Conservation (phyloP, 2,113 vertebrate species). For the Eretmochelys imbricata region DNA sequence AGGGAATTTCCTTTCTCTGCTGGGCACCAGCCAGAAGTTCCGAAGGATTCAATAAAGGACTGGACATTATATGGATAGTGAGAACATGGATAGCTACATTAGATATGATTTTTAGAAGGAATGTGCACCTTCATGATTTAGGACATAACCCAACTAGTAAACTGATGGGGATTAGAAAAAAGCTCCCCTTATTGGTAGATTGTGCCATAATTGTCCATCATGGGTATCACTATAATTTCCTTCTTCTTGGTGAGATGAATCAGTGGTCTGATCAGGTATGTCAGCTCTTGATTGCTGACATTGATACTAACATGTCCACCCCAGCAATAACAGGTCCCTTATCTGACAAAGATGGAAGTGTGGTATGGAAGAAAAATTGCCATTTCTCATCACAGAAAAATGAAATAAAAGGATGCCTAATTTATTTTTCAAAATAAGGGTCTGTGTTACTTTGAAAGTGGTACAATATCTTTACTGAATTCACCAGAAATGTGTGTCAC, state of each 20-base stretch:
- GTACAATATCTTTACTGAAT: background rate
- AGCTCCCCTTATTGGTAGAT: background rate
- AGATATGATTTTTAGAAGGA: background rate
- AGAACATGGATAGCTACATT: background rate
- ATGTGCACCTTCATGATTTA: background rate
- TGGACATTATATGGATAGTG: background rate
- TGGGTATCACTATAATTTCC: background rate
- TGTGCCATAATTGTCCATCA: background rate
- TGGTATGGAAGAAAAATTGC: background rate
- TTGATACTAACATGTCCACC: background rate
- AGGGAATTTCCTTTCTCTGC: background rate
- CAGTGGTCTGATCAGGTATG: too few relatives aligned
- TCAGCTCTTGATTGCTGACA: background rate
- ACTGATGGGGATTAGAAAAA: background rate
- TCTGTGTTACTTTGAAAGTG: background rate
- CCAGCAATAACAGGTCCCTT: rapidly evolving
- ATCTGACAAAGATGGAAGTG: background rate
- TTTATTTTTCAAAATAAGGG: background rate
- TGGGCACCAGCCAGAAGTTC: background rate
- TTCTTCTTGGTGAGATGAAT: too few relatives aligned
- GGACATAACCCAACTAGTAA: background rate
- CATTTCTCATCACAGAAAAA: background rate
- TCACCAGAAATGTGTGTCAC: background rate
- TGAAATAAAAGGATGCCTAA: background rate
- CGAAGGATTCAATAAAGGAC: background rate